Base-by-base conservation (phyloP, 2,888 invertebrate genomes). In the Augiades crinisus region DNA sequence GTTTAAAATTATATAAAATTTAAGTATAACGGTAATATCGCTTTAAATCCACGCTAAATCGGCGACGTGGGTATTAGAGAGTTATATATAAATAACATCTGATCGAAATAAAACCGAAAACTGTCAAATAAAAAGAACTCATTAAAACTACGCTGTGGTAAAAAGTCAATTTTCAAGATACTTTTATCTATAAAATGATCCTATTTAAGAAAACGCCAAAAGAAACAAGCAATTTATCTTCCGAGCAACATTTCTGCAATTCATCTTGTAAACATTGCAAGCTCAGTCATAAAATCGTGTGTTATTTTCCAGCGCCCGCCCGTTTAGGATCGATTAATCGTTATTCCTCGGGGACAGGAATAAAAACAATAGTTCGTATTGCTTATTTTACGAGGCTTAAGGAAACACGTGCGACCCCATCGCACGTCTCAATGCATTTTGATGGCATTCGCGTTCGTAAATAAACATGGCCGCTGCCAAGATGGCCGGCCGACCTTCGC, bases 391-490 rank as follows among this genome's bases (percentile, higher is more conserved):
- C 5, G 14, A 47, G 22, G 19, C n/a, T 41, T 36, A 43, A 36
- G 63, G 69, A 68, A 81, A 70, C 82, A 82, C 79, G 81, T 83
- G 19, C 27, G 50, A 13, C 50, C 37, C 37, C 34, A 82, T 70
- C 66, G 49, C 64, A 72, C 75, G 73, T 67, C 65, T 65, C 70
- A 68, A 69, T 85, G 84, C 83, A 84, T 75, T 81, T 81, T 80
- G 76, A 76, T 78, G 78, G 83, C 83, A 84, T 81, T 79, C 77
- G 69, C 69, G 72, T 75, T 78, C 88, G 84, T 86, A 89, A 89
- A 89, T 88, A 89, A 87, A 88, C 83, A 86, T 70, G 73, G 69
- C 67, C 54, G 71, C 63, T 86, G 89, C 88, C 88, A 89, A 88
- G 76, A 85, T 79, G 82, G 75, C 71, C 76, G 82, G 75, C 71